phyloP scores from a whole-genome alignment of 2,113 vertebrate genomes.

The Sigmodon hispidus region DNA sequence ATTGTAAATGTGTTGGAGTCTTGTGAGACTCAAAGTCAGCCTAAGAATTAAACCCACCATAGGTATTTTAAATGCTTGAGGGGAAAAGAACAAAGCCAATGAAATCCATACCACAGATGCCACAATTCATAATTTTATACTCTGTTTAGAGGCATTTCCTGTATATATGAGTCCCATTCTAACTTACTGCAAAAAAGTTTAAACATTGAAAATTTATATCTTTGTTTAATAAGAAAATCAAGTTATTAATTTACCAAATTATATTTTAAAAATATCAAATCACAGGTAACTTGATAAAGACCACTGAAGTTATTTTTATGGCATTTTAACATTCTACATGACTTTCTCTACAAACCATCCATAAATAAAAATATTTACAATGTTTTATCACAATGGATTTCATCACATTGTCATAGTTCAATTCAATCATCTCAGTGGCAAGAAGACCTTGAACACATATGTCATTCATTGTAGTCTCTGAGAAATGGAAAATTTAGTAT shows the following conservation, averaged over 20 bases:
- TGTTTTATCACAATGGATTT: conserved; percentile 11
- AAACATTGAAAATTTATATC: neutral
- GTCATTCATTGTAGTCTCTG: neutral
- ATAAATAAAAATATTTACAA: conserved; percentile 50
- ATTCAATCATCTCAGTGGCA: neutral
- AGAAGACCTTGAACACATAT: neutral
- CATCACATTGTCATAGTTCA: conserved; percentile 26
- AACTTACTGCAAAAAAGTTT: neutral
- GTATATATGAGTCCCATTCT: neutral
- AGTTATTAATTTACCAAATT: conserved; percentile 13
- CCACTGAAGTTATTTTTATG: neutral
- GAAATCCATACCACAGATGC: conserved; percentile 4
- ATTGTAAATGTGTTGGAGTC: conserved; percentile 36
- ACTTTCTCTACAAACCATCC: neutral
- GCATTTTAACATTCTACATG: neutral
- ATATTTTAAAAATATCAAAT: neutral
- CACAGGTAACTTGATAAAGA: conserved; percentile 23
- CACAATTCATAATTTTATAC: conserved; percentile 53
- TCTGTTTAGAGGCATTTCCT: conserved; percentile 4
- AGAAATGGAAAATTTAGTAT: neutral
- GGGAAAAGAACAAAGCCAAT: conserved; percentile 64
- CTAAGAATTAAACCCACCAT: neutral
- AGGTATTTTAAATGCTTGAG: conserved; percentile 57
- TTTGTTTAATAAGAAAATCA: neutral
- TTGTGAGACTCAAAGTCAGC: conserved; percentile 31